phyloP scores from a whole-genome alignment of 2,888 invertebrate genomes.

The Aspidiotus destructor region DNA sequence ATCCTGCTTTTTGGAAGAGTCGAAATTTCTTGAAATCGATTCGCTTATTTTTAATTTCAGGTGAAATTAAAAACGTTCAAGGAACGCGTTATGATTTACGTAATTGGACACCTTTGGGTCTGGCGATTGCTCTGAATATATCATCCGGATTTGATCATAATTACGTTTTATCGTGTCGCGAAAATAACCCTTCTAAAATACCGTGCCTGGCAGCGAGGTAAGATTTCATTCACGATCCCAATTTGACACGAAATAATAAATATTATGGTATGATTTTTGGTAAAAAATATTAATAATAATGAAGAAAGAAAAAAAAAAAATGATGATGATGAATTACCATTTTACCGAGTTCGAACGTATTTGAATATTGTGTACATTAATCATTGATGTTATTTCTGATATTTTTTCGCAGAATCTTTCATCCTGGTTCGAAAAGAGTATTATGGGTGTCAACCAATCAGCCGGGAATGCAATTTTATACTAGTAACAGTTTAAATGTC shows the following conservation, averaged over 20 bases:
- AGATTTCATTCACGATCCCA: neutral
- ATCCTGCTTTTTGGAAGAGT: neutral
- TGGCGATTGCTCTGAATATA: neutral
- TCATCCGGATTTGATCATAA: neutral
- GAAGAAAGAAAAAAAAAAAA: too few relatives aligned
- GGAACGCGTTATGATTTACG: slow-evolving; percentile 24
- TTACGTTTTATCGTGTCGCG: neutral
- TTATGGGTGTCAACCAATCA: slow-evolving; percentile 76
- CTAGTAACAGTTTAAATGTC: slow-evolving; percentile 50
- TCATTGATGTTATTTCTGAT: too few relatives aligned
- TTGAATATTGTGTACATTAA: too few relatives aligned
- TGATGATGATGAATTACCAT: too few relatives aligned
- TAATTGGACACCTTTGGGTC: neutral
- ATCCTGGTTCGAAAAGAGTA: slow-evolving; percentile 60
- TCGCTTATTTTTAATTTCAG: neutral
- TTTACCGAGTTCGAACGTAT: too few relatives aligned
- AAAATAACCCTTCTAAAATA: neutral
- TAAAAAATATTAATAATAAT: too few relatives aligned
- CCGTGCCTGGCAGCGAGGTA: neutral
- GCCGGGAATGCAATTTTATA: slow-evolving; percentile 86
- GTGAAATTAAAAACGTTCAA: slow-evolving; percentile 13
- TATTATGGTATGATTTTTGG: too few relatives aligned
- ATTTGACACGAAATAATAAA: too few relatives aligned
- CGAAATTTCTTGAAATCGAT: neutral
- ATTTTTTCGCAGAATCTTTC: slow-evolving; percentile 46